Percentiles rank a stretch among this genome's conserved stretches.
Evolutionary conservation across 2,888 invertebrate species (phyloP).

Genomic region (Julus scanicus): DNA sequence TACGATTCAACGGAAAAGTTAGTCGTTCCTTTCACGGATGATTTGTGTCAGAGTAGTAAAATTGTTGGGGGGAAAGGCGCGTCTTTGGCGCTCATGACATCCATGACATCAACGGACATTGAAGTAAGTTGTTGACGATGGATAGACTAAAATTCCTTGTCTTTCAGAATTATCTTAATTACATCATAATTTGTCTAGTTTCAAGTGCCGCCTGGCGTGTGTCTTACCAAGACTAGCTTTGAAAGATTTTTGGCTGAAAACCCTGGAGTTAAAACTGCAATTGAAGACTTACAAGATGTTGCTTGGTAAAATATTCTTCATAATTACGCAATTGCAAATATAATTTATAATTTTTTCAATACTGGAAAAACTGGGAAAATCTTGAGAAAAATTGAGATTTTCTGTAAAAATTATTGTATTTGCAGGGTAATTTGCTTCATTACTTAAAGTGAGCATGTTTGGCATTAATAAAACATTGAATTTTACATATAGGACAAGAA

Average conservation of each 20-base stretch:
- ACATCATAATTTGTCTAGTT: constrained; percentile 66
- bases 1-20: not conserved
- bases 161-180: not conserved
- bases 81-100: constrained; percentile 75
- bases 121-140: constrained; percentile 8
- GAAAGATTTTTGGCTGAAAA: constrained; percentile 71
- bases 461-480: too few species aligned
- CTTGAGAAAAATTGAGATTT: too few species aligned
- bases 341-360: not conserved
- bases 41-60: constrained; percentile 68
- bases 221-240: constrained; percentile 75
- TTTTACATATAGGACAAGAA: constrained; percentile 47
- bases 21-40: constrained; percentile 59
- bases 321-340: not conserved
- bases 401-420: not conserved
- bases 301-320: constrained; percentile 62
- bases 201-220: constrained; percentile 77
- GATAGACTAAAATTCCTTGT: not conserved
- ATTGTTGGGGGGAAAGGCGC: constrained; percentile 83
- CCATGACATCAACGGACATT: not conserved
- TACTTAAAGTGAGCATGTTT: too few species aligned
- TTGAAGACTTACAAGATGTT: constrained; percentile 70
- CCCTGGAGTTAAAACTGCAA: constrained; percentile 68
- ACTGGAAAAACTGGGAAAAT: too few species aligned
- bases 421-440: too few species aligned